Conservation (phyloP, 2,797 vertebrate species). For the Spinus pinus region DNA sequence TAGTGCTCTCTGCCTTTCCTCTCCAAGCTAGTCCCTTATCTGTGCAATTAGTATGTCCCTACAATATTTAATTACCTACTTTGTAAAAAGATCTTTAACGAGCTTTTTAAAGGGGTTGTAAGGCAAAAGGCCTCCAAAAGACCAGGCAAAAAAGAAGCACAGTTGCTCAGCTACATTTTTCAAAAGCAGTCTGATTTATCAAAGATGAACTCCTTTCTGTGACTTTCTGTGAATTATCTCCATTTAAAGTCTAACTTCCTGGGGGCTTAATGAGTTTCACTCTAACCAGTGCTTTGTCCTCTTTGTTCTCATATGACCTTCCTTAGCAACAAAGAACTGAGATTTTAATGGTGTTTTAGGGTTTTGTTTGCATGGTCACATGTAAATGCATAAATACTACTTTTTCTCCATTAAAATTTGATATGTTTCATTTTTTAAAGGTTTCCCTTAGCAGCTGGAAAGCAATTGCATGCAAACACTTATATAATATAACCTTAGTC, state of each 20-base stretch:
- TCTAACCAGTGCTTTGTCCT: fast-evolving
- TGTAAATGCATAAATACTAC: neutral
- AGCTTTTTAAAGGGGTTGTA: neutral
- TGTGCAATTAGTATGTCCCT: neutral
- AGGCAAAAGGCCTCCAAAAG: neutral
- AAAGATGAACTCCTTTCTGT: neutral
- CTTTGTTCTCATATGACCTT: neutral
- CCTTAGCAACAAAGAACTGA: neutral
- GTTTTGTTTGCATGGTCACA: neutral
- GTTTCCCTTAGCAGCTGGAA: neutral
- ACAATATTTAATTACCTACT: neutral
- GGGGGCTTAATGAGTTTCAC: neutral
- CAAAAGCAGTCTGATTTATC: neutral
- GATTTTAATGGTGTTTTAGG: neutral
- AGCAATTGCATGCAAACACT: neutral
- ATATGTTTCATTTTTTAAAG: neutral
- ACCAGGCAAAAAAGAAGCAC: neutral
- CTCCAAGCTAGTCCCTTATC: neutral
- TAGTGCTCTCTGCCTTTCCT: neutral
- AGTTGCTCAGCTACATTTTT: neutral
- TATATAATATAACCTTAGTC: neutral
- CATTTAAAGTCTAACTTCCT: neutral
- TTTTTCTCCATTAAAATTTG: neutral
- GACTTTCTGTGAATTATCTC: neutral
- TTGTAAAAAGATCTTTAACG: neutral